phyloP scores from a whole-genome alignment of 1,140 invertebrate species.

The Pantala flavescens region DNA sequence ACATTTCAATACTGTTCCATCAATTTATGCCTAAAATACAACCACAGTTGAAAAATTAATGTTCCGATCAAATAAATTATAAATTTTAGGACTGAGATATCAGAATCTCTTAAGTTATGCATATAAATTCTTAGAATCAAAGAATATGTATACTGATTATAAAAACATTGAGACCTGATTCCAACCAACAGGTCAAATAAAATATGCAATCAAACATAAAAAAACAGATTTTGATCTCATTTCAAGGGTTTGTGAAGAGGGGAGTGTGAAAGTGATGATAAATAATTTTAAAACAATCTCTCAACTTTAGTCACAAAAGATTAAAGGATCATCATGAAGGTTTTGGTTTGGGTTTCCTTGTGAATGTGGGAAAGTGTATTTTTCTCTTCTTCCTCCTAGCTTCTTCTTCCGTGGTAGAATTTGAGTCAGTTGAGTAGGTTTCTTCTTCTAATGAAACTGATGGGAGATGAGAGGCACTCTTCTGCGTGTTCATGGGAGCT shows the following conservation, averaged over 20 bases:
- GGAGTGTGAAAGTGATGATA: not conserved
- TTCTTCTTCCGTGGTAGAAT: constrained; percentile 31
- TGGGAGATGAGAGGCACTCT: constrained; percentile 5
- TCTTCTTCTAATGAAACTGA: constrained; percentile 30
- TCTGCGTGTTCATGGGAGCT: not conserved
- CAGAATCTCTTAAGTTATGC: not conserved
- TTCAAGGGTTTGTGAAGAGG: not conserved
- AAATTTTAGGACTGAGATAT: not conserved
- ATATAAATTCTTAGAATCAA: not conserved
- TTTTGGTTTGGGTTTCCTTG: constrained; percentile 30
- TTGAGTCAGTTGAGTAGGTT: constrained; percentile 32
- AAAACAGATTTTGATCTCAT: not conserved
- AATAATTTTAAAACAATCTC: not conserved
- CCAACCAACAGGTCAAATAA: not conserved
- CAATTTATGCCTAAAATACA: not conserved
- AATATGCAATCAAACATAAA: not conserved
- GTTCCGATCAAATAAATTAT: not conserved
- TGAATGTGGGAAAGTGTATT: constrained; percentile 31
- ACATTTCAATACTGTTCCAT: not conserved
- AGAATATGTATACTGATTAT: not conserved
- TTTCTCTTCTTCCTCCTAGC: constrained; percentile 32
- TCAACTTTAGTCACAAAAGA: not conserved
- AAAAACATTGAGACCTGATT: not conserved
- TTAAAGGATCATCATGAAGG: not conserved
- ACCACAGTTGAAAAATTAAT: not conserved